Evolutionary conservation across 2,113 vertebrate species (phyloP), one percentile per base, ranked within the genome.

Genomic region (Alaudala cheleensis): DNA sequence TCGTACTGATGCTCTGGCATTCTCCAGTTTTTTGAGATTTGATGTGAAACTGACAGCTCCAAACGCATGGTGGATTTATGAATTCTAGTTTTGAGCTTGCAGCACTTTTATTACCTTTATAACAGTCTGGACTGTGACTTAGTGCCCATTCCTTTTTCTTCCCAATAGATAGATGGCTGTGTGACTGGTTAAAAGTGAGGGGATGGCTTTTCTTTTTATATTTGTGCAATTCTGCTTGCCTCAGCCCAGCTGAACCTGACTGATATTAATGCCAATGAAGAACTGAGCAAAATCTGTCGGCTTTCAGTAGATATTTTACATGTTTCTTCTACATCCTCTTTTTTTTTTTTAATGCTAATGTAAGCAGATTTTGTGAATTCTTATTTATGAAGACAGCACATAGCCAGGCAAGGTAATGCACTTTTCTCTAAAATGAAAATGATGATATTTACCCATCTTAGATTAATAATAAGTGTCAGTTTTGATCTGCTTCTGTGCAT

Each of bases 41-140:
- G 54, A 91, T 78, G 67, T 96, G 82, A 90, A 95, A 83, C 81
- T 66, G 73, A 94, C 70, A 67, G 40, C 37, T 93, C 54, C 28
- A 58, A 69, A 78, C 64, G 10, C 16, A 28, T 22, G 17, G 69
- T 76, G 44, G 66, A 81, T 95, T 92, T 93, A 93, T 76, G 69
- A 56, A 71, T 86, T 86, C 33, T 60, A 23, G 33, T 66, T 88
- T 71, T 58, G 47, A 86, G 85, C 64, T 90, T 64, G 71, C 26
- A 66, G 66, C 31, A 29, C 12, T 88, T 94, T 49, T 58, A 74
- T 88, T 88, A 83, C 54, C 42, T 89, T 77, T 66, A 23, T 21
- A 69, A 62, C 28, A 88, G 44, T 45, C 57, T 85, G 60, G 60
- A 64, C 44, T 40, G 12, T 85, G 72, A 93, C 71, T 47, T 72